A percentile compares a stretch with the other conserved stretches of the same genome.
Evolutionary conservation across 2,888 invertebrate species (phyloP).

Genomic region (Bombyx huttoni): DNA sequence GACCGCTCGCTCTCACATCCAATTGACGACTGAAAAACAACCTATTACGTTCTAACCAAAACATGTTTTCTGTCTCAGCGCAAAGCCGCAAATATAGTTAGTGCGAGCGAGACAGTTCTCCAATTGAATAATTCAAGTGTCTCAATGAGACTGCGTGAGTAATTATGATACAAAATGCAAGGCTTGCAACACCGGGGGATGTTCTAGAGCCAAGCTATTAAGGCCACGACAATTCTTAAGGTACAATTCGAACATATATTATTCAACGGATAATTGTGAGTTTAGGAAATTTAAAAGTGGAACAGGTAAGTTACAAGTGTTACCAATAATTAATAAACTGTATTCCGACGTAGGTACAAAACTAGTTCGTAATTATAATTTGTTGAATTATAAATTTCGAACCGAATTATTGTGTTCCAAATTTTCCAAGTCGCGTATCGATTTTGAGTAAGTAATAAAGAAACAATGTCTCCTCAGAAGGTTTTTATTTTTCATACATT

Average conservation of each 20-base stretch:
- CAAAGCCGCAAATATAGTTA: constrained; percentile 3
- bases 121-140: constrained; percentile 55
- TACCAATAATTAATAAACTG: not conserved
- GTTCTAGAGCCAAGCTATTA: constrained; percentile 43
- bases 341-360: not conserved
- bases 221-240: constrained; percentile 45
- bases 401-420: not conserved
- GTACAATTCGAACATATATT: constrained; percentile 28
- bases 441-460: not conserved
- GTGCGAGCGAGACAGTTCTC: constrained; percentile 23
- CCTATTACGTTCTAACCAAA: constrained; percentile 8
- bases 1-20: constrained; percentile 36
- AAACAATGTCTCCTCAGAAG: not conserved
- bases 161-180: constrained; percentile 47
- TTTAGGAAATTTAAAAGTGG: constrained; percentile 10
- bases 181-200: constrained; percentile 32
- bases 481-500: not conserved
- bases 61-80: constrained; percentile 23
- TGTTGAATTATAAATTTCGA: not conserved
- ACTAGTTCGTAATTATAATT: not conserved
- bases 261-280: constrained; percentile 50
- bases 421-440: not conserved
- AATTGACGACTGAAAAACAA: constrained; percentile 39
- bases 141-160: constrained; percentile 43
- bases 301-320: not conserved